Evolutionary conservation across 2,888 invertebrate species (phyloP).

Genomic region (Autographa gamma): DNA sequence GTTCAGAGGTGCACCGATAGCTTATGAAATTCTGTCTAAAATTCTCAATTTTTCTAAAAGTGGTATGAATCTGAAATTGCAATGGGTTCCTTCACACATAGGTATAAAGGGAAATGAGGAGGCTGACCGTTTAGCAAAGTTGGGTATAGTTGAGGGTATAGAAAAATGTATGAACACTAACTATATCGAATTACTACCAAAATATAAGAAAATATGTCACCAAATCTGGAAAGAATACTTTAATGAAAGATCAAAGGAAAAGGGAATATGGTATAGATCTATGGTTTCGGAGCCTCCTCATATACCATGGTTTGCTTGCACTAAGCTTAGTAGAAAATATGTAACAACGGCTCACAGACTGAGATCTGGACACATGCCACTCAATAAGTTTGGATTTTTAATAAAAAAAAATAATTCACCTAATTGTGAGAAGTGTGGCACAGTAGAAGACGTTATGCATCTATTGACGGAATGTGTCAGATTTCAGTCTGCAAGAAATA

Average conservation of each 20-base stretch:
- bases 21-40: conserved; percentile 7
- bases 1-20: conserved; percentile 13
- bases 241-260: neutral
- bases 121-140: conserved; percentile 13
- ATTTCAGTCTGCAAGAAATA: no score
- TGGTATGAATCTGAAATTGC: neutral
- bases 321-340: conserved; percentile 1
- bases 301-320: conserved; percentile 13
- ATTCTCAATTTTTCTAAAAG: neutral
- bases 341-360: conserved; percentile 1
- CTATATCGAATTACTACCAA: conserved; percentile 5
- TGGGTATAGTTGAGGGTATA: neutral
- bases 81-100: conserved; percentile 21
- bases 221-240: conserved; percentile 7
- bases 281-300: conserved; percentile 6
- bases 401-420: conserved; percentile 9
- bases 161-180: neutral
- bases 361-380: conserved; percentile 11
- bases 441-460: no score
- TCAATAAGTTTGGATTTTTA: conserved; percentile 10
- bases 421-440: neutral
- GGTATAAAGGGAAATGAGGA: conserved; percentile 14
- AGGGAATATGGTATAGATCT: conserved; percentile 13
- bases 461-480: no score
- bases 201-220: conserved; percentile 3